These are phyloP conservation scores for Lottia scabra DNA, from an alignment of 2,888 invertebrate genomes.

Conservation along the genomic window DNA sequence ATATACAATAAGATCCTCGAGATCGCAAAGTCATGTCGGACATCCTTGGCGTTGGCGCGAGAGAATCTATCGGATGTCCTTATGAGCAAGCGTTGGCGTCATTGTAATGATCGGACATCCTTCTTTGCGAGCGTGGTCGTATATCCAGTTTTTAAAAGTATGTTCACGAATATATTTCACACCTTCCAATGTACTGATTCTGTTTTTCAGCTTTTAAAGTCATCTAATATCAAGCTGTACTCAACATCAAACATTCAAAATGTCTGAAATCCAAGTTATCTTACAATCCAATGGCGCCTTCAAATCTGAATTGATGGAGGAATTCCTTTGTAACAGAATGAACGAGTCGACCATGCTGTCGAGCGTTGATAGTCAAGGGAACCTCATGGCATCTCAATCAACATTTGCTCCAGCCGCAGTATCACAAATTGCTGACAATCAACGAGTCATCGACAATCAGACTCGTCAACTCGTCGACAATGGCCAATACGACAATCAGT, in stretches of 20 bases:
- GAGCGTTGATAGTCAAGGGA: background rate
- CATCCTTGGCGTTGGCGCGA: no score
- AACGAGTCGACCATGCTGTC: background rate
- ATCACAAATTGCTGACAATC: background rate
- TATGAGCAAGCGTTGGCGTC: no score
- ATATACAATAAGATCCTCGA: no score
- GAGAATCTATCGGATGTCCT: no score
- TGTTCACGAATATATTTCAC: no score
- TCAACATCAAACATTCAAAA: slow-evolving; percentile 37
- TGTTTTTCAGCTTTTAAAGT: background rate
- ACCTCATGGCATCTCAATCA: background rate
- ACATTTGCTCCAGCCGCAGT: background rate
- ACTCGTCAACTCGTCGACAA: background rate
- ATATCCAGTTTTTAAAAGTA: no score
- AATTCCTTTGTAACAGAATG: background rate
- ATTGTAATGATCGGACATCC: no score
- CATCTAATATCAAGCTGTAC: background rate
- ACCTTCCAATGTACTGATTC: background rate
- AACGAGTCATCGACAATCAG: background rate
- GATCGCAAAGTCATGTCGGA: no score
- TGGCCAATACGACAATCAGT: background rate
- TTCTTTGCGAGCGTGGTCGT: no score
- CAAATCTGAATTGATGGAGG: slow-evolving; percentile 59
- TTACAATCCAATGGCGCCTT: slow-evolving; percentile 60
- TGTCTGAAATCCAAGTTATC: slow-evolving; percentile 64